These are phyloP conservation scores for Condylura cristata DNA, from an alignment of 2,113 vertebrate genomes.

Conservation along the genomic window DNA sequence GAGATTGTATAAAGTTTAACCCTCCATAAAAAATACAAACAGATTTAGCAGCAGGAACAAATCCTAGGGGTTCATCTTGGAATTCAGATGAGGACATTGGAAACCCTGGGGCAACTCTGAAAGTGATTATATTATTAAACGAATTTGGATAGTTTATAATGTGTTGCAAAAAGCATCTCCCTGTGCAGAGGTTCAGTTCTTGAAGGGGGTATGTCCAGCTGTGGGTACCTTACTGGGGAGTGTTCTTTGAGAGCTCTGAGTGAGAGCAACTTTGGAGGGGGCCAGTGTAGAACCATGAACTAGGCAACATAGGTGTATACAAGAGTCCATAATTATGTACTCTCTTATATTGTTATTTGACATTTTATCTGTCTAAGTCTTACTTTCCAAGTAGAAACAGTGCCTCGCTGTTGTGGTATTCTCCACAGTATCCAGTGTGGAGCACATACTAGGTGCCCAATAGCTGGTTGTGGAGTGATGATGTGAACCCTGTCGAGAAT, in stretches of 20 bases:
- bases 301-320: background rate
- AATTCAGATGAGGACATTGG: constrained; percentile 64
- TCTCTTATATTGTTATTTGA: background rate
- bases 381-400: background rate
- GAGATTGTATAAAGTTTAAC: background rate
- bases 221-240: background rate
- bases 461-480: background rate
- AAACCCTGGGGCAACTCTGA: constrained; percentile 36
- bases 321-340: background rate
- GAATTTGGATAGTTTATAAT: constrained; percentile 57
- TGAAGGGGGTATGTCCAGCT: background rate
- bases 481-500: background rate
- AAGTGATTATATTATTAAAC: constrained; percentile 64
- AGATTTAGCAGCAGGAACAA: constrained; percentile 57
- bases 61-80: constrained; percentile 49
- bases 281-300: background rate
- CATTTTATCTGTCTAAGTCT: background rate
- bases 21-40: constrained; percentile 29
- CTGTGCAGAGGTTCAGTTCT: background rate
- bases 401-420: background rate
- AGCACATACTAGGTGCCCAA: background rate
- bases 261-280: background rate
- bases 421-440: background rate
- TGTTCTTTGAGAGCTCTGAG: background rate
- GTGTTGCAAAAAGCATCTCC: constrained; percentile 10